Evolutionary conservation across 2,888 invertebrate genomes (phyloP).

Genomic region (Chirona hameri): DNA sequence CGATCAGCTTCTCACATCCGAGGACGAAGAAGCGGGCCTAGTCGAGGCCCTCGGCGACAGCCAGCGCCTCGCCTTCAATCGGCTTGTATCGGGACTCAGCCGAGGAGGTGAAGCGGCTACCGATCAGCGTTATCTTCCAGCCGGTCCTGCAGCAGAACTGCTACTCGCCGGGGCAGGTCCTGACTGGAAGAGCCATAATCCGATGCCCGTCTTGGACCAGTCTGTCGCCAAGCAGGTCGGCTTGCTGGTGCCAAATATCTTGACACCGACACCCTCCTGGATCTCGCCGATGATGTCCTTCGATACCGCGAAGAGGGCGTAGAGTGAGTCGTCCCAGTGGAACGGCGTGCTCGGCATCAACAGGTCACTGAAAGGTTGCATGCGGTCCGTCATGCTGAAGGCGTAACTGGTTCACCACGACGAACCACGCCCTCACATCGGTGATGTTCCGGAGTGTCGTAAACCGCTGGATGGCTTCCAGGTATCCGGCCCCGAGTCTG

Average conservation of each 20-base stretch:
- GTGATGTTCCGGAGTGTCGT: no score
- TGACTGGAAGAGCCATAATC: conserved; percentile 33
- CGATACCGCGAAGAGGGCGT: no score
- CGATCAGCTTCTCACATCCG: conserved; percentile 31
- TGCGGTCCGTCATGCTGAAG: no score
- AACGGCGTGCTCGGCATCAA: no score
- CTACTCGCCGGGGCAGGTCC: conserved; percentile 4
- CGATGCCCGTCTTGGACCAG: conserved; percentile 29
- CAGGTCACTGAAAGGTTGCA: no score
- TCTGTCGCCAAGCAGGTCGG: conserved; percentile 35
- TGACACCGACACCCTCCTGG: conserved; percentile 31
- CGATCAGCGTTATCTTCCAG: conserved; percentile 31
- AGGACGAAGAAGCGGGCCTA: conserved; percentile 27
- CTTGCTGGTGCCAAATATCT: conserved; percentile 9
- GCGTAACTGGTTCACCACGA: no score
- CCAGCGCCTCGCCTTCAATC: conserved; percentile 34
- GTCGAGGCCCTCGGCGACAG: conserved; percentile 30
- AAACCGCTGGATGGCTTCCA: no score
- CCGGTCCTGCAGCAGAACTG: conserved; percentile 32
- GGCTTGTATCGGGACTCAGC: conserved; percentile 12
- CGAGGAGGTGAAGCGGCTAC: not conserved
- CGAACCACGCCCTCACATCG: no score
- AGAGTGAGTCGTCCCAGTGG: no score
- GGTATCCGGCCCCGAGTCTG: no score
- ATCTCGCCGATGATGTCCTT: conserved; percentile 30